Conservation (phyloP, 2,113 vertebrate species). For the Ellobius talpinus region DNA sequence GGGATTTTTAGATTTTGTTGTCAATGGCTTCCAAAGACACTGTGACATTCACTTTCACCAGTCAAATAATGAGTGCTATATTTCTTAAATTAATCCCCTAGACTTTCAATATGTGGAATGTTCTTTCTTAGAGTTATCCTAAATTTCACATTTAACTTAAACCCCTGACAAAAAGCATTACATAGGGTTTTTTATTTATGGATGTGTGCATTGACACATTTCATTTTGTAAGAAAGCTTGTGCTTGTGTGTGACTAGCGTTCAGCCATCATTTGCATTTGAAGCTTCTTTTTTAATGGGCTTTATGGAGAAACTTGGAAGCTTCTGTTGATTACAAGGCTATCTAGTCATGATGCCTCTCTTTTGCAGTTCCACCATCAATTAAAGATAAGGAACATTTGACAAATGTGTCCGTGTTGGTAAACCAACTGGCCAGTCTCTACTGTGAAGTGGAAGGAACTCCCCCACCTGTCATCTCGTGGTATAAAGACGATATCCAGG, state of each 20-base stretch:
- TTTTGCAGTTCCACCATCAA: constrained; percentile 93
- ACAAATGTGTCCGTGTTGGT: constrained; percentile 91
- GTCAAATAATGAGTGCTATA: neutral
- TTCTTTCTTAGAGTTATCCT: neutral
- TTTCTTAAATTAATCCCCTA: neutral
- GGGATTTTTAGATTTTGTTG: neutral
- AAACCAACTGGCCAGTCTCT: constrained; percentile 90
- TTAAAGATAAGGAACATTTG: constrained; percentile 89
- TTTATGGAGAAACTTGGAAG: neutral
- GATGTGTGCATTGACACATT: neutral
- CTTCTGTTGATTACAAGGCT: constrained; percentile 5
- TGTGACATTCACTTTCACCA: neutral
- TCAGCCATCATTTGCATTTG: neutral
- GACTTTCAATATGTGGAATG: neutral
- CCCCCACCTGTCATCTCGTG: constrained; percentile 93
- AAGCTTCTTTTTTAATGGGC: neutral
- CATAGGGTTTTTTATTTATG: neutral
- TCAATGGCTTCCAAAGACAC: neutral
- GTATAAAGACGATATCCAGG: constrained; percentile 93
- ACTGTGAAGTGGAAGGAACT: constrained; percentile 94
- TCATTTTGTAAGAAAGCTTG: neutral
- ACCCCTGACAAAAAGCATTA: constrained; percentile 12
- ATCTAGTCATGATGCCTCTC: neutral
- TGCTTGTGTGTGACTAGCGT: neutral
- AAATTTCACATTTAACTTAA: neutral